phyloP scores from a whole-genome alignment of 1,140 invertebrate genomes.

The Cydia strobilella region DNA sequence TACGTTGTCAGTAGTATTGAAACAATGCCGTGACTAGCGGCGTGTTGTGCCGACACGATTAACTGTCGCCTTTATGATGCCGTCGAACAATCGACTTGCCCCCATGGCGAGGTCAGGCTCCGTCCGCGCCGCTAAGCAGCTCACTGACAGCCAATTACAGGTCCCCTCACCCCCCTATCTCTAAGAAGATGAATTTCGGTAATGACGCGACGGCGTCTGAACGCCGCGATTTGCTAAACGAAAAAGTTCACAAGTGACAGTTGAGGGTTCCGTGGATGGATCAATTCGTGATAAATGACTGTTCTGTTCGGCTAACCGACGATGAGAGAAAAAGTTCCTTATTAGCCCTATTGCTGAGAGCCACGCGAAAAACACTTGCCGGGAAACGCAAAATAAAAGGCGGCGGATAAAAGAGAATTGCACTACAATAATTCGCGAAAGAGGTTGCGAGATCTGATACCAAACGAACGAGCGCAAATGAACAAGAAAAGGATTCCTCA shows the following conservation, averaged over 20 bases:
- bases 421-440: slow-evolving; percentile 30
- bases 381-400: slow-evolving; percentile 12
- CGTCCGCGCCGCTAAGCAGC: slow-evolving; percentile 43
- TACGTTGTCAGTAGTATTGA: slow-evolving; percentile 19
- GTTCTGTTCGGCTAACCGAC: slow-evolving; percentile 37
- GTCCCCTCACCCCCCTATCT: slow-evolving; percentile 33
- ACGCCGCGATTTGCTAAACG: slow-evolving; percentile 52
- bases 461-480: slow-evolving; percentile 2
- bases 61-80: slow-evolving; percentile 20
- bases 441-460: slow-evolving; percentile 15
- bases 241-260: slow-evolving; percentile 63
- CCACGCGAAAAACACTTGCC: slow-evolving; percentile 22
- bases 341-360: slow-evolving; percentile 20
- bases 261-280: slow-evolving; percentile 50
- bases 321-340: slow-evolving; percentile 23
- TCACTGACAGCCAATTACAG: slow-evolving; percentile 55
- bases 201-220: slow-evolving; percentile 45
- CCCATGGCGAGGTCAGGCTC: slow-evolving; percentile 38
- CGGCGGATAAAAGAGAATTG: slow-evolving; percentile 30
- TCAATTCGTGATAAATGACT: slow-evolving; percentile 59
- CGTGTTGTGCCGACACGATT: slow-evolving; percentile 24
- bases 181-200: slow-evolving; percentile 49
- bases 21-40: slow-evolving; percentile 27
- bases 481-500: slow-evolving; percentile 19
- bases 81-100: slow-evolving; percentile 35